Evolutionary conservation across 53 echinoderm and acorn worm species (phyloP).

Genomic region (Stichopus horrens): DNA sequence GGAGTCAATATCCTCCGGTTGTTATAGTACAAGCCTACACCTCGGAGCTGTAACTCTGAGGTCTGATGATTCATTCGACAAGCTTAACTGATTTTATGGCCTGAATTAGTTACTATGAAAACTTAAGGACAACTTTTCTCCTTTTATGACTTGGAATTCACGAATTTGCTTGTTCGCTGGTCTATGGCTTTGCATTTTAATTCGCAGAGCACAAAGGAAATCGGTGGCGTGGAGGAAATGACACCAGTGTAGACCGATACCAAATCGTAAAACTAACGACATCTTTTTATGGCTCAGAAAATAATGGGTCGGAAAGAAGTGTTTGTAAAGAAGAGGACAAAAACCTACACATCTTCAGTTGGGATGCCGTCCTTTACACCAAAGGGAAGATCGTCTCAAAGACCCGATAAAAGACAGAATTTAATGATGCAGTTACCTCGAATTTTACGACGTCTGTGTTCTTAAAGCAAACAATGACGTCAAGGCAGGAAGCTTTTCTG

Average conservation of each 20-base stretch:
- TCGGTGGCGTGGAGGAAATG: conserved; percentile 7
- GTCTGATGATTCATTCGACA: neutral
- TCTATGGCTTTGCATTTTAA: no score
- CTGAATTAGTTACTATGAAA: conserved; percentile 23
- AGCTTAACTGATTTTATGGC: neutral
- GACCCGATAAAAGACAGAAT: neutral
- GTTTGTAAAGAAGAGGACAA: neutral
- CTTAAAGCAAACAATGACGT: neutral
- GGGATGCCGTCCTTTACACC: neutral
- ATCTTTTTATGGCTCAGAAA: conserved; percentile 18
- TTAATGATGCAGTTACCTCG: neutral
- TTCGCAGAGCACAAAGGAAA: no score
- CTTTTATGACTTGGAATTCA: no score
- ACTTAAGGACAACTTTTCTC: no score
- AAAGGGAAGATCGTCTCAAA: neutral
- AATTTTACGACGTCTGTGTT: neutral
- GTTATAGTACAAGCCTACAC: no score
- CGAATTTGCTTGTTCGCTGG: no score
- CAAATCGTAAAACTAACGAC: conserved; percentile 13
- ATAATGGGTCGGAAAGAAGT: neutral
- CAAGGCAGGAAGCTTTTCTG: neutral
- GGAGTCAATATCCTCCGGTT: no score
- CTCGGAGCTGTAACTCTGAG: no score
- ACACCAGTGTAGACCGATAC: no score
- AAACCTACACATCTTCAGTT: neutral